A percentile compares a stretch with the other conserved stretches of the same genome.
Conservation (phyloP, 2,113 vertebrate species). For the Jacana jacana region DNA sequence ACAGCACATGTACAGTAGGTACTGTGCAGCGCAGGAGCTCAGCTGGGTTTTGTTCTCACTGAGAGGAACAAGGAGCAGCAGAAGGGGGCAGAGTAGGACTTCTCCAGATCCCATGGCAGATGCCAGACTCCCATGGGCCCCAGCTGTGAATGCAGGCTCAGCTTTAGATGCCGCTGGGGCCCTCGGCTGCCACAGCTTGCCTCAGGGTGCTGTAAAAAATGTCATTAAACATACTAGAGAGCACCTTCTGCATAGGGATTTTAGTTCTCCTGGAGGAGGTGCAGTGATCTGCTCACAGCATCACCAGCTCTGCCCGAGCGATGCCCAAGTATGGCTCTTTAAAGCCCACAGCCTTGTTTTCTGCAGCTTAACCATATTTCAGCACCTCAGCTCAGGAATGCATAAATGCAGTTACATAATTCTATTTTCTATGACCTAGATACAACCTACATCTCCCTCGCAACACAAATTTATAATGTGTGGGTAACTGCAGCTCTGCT, state of each 20-base stretch:
- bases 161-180: too few relatives aligned
- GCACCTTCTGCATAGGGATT: neutral
- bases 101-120: neutral
- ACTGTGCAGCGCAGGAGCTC: rapidly evolving
- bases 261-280: neutral
- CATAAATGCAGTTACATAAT: neutral
- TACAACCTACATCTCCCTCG: neutral
- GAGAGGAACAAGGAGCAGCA: neutral
- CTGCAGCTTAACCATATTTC: neutral
- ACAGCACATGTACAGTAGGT: rapidly evolving
- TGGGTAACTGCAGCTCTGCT: neutral
- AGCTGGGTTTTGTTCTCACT: rapidly evolving
- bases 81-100: neutral
- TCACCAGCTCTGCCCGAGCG: neutral
- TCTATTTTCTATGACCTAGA: conserved; percentile 5
- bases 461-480: neutral
- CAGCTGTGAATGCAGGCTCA: neutral
- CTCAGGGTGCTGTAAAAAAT: neutral
- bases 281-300: neutral
- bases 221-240: neutral
- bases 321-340: neutral
- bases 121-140: neutral
- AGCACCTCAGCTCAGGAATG: neutral
- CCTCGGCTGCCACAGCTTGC: neutral
- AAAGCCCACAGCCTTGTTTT: neutral